Evolutionary conservation across 2,797 vertebrate species (phyloP), one percentile per base, ranked within the genome.

Genomic region (Coregonus sp.): DNA sequence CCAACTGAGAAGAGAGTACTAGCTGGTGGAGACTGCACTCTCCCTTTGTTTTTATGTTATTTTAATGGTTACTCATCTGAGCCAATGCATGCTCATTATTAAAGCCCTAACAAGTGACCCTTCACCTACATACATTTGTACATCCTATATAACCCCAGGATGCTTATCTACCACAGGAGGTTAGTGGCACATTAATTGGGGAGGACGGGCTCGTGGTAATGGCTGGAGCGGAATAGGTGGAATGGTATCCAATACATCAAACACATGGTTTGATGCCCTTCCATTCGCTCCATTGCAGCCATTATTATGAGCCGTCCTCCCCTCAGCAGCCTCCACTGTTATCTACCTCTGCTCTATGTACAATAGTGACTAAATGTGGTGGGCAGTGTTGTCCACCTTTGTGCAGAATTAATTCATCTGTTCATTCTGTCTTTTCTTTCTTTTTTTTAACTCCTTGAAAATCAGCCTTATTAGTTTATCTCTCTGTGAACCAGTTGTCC

Each of bases 1-100:
- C 88, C 82, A 85, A n/a, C 11, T 66, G 67, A 73, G 72, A 85
- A 74, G 80, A 56, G 83, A 72, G 72, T 9, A 33, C 63, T 81
- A 78, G 31, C 51, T 81, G 77, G 15, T 14, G 29, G 20, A 37
- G 61, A 16, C 33, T 16, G 5, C 50, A 20, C 25, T 18, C 2
- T 33, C 5, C 4, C 29, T 72, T 25, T 72, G 50, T 31, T 72
- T 11, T 25, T 25, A 25, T 25, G 25, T 25, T 6, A 11, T 66
- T 12, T 31, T 12, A 33, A 29, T 51, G 29, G 50, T 52, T 29
- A 33, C 20, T 29, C 4, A 2, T 71, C 47, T 72, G 70, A 29
- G 63, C 63, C 63, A 31, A 12, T 12, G 29, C 14, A 31, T 33
- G 63, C 15, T 14, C 25, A 66, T 66, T 66, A 66, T 33, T 29